Base-by-base conservation (phyloP, 2,113 vertebrate species). In the Pelusios castaneus region DNA sequence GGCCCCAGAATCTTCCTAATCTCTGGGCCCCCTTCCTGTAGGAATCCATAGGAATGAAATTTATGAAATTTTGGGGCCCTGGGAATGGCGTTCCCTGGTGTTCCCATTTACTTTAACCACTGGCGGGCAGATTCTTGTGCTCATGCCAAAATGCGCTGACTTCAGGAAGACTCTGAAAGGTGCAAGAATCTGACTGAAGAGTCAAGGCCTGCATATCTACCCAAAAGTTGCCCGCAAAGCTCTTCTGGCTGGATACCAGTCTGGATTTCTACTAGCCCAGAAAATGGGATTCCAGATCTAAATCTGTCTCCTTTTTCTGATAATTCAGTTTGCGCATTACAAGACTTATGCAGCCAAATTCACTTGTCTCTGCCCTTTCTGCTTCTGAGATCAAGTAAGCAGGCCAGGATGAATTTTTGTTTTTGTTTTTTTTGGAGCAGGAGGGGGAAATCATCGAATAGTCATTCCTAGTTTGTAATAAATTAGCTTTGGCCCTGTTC, bases 381-480 rank as follows among this genome's bases (percentile, higher is more conserved):
- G 25, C 79, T 90, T 92, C 10, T 31, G 56, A 94, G n/a, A 10
- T 38, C 17, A 16, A 84, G 63, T 79, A 88, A 70, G 70, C 91
- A 85, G 82, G 78, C 87, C 91, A 88, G 91, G 80, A 34, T 45
- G 41, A 27, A 43, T 45, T 67, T n/a, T n/a, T n/a, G n/a, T n/a
- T n/a, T n/a, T n/a, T n/a, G n/a, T n/a, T n/a, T 52, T 17, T 58
- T 58, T 79, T 89, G 88, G 83, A 93, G 92, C 80, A 84, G 34
- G 25, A 10, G 24, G n/a, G 16, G 16, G n/a, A 5, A 17, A 22
- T 93, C 82, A 90, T 86, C 88, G 90, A 94, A 94, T 93, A 92
- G 60, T 88, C 67, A 92, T 95, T 91, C 94, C 49, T 67, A 56
- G 81, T 94, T 92, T 81, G 70, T 4, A 82, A 56, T 51, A 92